Percentiles rank a stretch among this genome's conserved stretches.
Evolutionary conservation across 2,797 vertebrate genomes (phyloP).

Genomic region (Sitta carolinensis): DNA sequence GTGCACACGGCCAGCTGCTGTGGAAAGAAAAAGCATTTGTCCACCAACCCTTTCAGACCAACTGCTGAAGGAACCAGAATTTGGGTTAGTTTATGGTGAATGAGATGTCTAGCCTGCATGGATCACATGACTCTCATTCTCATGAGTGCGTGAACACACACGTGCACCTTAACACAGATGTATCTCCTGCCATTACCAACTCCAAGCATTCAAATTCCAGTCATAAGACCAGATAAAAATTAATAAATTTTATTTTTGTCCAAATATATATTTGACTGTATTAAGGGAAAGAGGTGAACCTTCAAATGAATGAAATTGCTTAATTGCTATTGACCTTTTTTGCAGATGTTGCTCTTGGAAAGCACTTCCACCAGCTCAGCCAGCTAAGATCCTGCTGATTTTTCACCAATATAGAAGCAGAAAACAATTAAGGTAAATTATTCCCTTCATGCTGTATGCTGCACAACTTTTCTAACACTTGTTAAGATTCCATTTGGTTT

Average conservation of each 20-base stretch:
- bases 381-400: neutral
- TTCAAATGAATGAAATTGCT: neutral
- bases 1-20: neutral
- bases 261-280: neutral
- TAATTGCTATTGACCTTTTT: neutral
- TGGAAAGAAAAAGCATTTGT: neutral
- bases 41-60: neutral
- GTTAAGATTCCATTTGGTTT: neutral
- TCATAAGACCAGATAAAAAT: neutral
- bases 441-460: neutral
- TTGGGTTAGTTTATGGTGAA: neutral
- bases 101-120: neutral
- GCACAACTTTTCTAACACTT: neutral
- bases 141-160: no score
- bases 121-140: neutral
- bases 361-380: neutral
- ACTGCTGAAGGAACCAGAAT: neutral
- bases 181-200: neutral
- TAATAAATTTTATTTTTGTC: neutral
- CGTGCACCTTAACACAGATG: neutral
- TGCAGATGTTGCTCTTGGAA: neutral
- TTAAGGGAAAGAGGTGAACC: neutral
- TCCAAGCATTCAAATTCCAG: neutral
- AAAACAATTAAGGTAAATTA: neutral
- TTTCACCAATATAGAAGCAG: neutral